phyloP scores from a whole-genome alignment of 53 echinoderm and acorn worm species.

The Mesocentrotus franciscanus region DNA sequence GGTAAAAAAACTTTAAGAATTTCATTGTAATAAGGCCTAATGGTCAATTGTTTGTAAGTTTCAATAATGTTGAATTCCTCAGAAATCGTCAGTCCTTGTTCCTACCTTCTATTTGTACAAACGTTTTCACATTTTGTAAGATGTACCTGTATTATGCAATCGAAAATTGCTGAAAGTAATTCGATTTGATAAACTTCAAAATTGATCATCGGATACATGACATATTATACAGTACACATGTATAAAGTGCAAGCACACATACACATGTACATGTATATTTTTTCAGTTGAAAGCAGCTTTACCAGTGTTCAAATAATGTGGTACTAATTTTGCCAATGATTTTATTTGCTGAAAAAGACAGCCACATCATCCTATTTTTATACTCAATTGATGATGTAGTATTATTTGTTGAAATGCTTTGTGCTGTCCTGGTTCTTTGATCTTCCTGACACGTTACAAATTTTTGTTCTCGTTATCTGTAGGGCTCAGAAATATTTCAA shows the following conservation, averaged over 20 bases:
- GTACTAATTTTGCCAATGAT: background rate
- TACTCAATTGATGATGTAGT: background rate
- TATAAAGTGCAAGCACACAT: background rate
- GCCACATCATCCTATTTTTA: background rate
- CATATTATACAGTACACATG: background rate
- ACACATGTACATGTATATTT: background rate
- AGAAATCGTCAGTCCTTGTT: background rate
- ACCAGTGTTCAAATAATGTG: background rate
- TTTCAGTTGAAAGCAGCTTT: background rate
- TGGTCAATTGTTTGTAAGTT: background rate
- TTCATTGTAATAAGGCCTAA: background rate
- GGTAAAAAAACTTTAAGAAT: background rate
- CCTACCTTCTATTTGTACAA: background rate
- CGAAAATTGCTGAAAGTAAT: background rate
- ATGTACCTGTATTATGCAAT: background rate
- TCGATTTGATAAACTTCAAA: background rate
- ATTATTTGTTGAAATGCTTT: background rate
- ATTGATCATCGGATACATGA: background rate
- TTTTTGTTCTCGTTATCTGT: background rate
- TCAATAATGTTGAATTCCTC: background rate
- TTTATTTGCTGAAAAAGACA: background rate
- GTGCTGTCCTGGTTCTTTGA: background rate
- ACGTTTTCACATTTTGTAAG: constrained; percentile 21
- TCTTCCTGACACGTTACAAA: background rate
- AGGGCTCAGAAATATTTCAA: background rate